Percentiles rank a stretch among this genome's conserved stretches.
These are phyloP conservation scores for Lepeophtheirus nordmannii DNA, from an alignment of 2,888 invertebrate species.

Conservation along the genomic window DNA sequence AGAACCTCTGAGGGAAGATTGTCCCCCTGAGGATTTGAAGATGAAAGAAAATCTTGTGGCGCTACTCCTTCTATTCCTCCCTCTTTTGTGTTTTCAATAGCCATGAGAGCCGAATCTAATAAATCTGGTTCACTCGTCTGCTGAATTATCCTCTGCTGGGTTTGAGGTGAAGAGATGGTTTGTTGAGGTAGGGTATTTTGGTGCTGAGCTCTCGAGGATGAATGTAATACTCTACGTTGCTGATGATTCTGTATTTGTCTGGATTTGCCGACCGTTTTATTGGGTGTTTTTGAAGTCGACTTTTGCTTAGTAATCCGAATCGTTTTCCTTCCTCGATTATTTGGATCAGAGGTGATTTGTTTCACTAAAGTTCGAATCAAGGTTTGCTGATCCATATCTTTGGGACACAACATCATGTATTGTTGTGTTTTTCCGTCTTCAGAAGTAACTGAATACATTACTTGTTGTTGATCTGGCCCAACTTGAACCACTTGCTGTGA, in stretches of 20 bases:
- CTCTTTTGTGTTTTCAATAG: no score
- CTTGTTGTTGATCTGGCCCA: conserved; percentile 24
- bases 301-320: conserved; percentile 21
- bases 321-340: conserved; percentile 21
- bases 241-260: conserved; percentile 4
- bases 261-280: no score
- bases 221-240: neutral
- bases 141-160: no score
- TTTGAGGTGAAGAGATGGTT: no score
- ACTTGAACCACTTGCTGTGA: neutral
- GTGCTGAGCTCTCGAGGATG: no score
- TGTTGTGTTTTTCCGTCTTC: conserved; percentile 21
- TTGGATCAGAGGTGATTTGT: conserved; percentile 19
- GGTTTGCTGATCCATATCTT: conserved; percentile 21
- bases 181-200: no score
- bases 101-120: no score
- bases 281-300: neutral
- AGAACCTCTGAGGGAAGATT: no score
- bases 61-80: no score
- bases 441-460: conserved; percentile 14
- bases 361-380: conserved; percentile 17
- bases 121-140: no score
- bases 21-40: no score
- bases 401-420: conserved; percentile 24
- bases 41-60: no score